phyloP scores from a whole-genome alignment of 1,140 invertebrate species.

The Drosophila ironensis region DNA sequence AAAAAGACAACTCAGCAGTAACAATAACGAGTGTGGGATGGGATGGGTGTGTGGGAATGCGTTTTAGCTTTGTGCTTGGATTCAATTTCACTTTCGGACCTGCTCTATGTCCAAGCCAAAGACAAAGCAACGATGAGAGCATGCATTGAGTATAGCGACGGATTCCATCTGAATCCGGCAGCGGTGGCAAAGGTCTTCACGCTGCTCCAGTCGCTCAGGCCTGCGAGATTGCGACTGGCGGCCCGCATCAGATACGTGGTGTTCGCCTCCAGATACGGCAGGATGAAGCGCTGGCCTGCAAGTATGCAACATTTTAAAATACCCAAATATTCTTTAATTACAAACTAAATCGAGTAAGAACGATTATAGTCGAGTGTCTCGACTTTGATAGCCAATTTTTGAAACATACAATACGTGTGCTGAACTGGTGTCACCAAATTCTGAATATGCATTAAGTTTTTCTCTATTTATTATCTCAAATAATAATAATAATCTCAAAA shows the following conservation, averaged over 20 bases:
- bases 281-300: conserved; percentile 76
- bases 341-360: no score
- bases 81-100: not conserved
- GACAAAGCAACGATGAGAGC: conserved; percentile 30
- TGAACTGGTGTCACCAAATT: no score
- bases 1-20: conserved; percentile 43
- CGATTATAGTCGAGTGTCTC: no score
- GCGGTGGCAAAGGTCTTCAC: conserved; percentile 69
- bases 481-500: no score
- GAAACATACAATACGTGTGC: no score
- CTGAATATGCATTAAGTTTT: no score
- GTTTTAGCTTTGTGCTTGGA: not conserved
- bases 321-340: not conserved
- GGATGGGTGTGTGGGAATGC: not conserved
- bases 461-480: no score
- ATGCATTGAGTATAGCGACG: conserved; percentile 11
- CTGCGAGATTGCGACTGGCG: conserved; percentile 81
- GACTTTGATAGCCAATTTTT: no score
- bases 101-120: conserved; percentile 47
- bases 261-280: conserved; percentile 68
- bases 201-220: conserved; percentile 78
- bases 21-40: conserved; percentile 43
- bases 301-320: not conserved
- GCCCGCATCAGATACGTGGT: conserved; percentile 81
- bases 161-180: conserved; percentile 21